Base-by-base conservation (phyloP, 2,113 vertebrate species). In the Notarius quadriscutis region DNA sequence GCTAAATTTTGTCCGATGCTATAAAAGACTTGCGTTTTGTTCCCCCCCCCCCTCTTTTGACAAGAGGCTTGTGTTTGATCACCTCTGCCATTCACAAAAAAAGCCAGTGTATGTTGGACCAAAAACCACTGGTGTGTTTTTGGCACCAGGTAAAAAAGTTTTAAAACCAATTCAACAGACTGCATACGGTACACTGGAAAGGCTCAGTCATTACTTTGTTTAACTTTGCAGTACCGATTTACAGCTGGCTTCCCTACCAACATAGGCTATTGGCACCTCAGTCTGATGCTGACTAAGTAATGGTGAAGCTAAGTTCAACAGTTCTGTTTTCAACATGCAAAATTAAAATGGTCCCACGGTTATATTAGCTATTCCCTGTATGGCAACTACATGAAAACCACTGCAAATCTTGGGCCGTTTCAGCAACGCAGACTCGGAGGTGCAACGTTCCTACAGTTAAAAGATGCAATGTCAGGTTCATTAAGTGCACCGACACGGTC, bases 111-210 rank as follows among this genome's bases (percentile, higher is more conserved):
- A 74, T 65, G 18, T 86, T 67, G 79, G 53, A 89, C 90, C 48
- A 72, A 67, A 88, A 88, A 87, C 86, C 79, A 91, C 88, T 34
- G 85, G 41, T 83, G 81, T 83, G 81, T 48, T 41, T 34, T 71
- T 84, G 58, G 81, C 77, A 63, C 72, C 34, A 83, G 9, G 20
- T 51, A 87, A 81, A 87, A 81, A 77, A 74, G 55, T 30, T 30
- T 34, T 34, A 58, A 87, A 85, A 50, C 18, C 78, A 71, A 53
- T 89, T 81, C 41, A 62, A 91, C 91, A 89, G 89, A 87, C 88
- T 92, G 91, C 90, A 90, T 83, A 88, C 83, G 86, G 50, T 79
- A 85, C 41, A 78, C 91, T 92, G 91, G 93, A 93, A 92, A 89
- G 58, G 84, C 62, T 81, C 85, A 77, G 30, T 78, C 71, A 80